phyloP scores from a whole-genome alignment of 1,140 invertebrate species.

The Brachionus rotundiformis region DNA sequence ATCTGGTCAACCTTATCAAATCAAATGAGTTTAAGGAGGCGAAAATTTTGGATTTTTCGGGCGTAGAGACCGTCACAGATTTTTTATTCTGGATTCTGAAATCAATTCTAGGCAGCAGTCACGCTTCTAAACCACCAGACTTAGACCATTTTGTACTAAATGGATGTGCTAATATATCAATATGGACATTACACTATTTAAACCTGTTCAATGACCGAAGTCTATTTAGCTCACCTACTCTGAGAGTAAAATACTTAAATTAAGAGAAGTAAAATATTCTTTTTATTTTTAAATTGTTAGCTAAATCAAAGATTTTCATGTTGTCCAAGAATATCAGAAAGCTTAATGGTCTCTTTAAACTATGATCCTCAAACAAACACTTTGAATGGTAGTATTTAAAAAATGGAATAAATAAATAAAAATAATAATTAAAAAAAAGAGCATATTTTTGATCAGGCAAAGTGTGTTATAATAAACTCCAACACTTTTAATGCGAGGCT shows the following conservation, averaged over 20 bases:
- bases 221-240: neutral
- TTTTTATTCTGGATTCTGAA: neutral
- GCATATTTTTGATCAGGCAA: neutral
- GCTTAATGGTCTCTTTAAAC: neutral
- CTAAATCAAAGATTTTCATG: neutral
- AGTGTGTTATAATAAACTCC: conserved; percentile 16
- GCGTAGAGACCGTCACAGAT: neutral
- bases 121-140: neutral
- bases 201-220: neutral
- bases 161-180: conserved; percentile 10
- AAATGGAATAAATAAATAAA: neutral
- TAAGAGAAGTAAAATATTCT: neutral
- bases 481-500: neutral
- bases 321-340: neutral
- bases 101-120: neutral
- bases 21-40: neutral
- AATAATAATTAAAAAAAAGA: neutral
- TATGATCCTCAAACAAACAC: neutral
- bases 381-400: neutral
- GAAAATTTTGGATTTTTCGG: neutral
- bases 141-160: neutral
- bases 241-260: neutral
- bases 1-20: neutral
- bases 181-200: conserved; percentile 4
- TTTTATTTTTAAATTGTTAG: neutral